Evolutionary conservation across 2,113 vertebrate species (phyloP).

Genomic region (Odocoileus virginianus): DNA sequence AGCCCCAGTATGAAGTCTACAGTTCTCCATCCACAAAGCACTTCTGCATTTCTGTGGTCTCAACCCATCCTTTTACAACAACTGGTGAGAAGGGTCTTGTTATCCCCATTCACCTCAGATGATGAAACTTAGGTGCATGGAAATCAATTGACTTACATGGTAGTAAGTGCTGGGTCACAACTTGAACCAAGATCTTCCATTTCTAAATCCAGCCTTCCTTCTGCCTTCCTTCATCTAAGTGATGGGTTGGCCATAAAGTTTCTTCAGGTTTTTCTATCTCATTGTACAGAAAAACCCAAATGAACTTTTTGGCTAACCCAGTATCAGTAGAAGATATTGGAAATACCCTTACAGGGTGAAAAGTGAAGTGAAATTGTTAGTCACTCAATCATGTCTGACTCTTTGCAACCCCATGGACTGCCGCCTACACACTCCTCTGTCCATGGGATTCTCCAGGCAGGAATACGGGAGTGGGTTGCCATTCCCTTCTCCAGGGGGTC

Average conservation of each 20-base stretch:
- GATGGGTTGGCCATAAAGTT: not conserved
- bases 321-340: not conserved
- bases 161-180: not conserved
- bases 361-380: not conserved
- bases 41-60: not conserved
- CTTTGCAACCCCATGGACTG: not conserved
- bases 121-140: not conserved
- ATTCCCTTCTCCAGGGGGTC: not conserved
- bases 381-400: not conserved
- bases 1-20: not conserved
- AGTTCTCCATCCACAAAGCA: not conserved
- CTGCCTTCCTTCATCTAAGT: not conserved
- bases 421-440: not conserved
- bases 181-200: not conserved
- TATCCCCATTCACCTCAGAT: not conserved
- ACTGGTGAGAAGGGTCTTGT: not conserved
- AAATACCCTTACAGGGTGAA: not conserved
- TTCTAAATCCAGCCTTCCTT: not conserved
- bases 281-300: not conserved
- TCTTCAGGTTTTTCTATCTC: not conserved
- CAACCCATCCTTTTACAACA: not conserved
- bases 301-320: not conserved
- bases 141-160: not conserved
- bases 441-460: not conserved
- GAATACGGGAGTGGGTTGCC: not conserved